Conservation (phyloP, 1,140 invertebrate genomes). For the Sminthurides bifidus region DNA sequence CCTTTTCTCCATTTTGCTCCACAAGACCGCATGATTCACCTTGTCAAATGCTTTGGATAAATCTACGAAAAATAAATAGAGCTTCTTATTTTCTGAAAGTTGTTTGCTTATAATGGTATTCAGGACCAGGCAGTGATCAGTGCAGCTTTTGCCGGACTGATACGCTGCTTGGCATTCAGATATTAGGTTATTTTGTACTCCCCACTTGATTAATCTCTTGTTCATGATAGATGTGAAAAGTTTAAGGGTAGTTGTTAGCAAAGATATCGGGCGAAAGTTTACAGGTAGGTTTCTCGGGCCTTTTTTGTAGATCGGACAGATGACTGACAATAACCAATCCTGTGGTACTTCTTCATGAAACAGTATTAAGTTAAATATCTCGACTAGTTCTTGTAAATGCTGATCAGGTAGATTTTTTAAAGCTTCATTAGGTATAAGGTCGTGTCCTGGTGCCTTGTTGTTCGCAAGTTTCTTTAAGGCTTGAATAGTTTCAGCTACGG, state of each 20-base stretch:
- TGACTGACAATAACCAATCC: background rate
- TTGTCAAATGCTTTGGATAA: constrained; percentile 30
- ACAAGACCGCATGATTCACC: constrained; percentile 22
- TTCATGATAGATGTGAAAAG: constrained; percentile 25
- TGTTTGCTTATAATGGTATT: constrained; percentile 12
- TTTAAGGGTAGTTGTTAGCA: constrained; percentile 18
- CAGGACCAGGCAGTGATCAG: constrained; percentile 24
- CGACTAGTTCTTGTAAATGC: background rate
- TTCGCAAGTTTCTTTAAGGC: background rate
- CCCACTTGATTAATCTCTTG: constrained; percentile 21
- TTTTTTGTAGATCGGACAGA: constrained; percentile 12
- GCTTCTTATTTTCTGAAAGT: constrained; percentile 6
- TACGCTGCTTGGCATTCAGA: constrained; percentile 28
- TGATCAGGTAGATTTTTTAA: background rate
- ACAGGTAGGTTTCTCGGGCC: background rate
- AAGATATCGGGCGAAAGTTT: constrained; percentile 8
- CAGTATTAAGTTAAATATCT: background rate
- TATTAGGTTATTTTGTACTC: constrained; percentile 17
- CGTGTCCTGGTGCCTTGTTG: constrained; percentile 3
- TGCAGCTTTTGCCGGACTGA: constrained; percentile 11
- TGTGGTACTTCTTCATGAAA: background rate
- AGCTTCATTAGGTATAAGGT: constrained; percentile 13
- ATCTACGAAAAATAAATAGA: constrained; percentile 31
- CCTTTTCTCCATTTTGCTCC: constrained; percentile 23
- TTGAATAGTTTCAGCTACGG: background rate